Evolutionary conservation across 2,113 vertebrate species (phyloP), one percentile per base, ranked within the genome.

Genomic region (Grallaria varia): DNA sequence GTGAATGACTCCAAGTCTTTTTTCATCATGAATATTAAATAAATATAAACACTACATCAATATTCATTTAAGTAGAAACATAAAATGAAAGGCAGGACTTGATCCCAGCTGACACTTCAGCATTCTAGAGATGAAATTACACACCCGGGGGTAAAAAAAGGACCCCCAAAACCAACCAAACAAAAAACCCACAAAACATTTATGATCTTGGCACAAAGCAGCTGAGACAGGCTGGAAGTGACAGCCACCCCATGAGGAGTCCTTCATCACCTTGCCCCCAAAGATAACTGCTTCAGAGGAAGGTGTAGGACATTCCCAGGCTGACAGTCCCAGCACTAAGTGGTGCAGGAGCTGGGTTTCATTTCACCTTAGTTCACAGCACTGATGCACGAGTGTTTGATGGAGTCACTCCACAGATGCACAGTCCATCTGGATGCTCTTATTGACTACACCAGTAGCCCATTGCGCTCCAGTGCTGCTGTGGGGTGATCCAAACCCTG

Each of bases 11-110:
- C 71, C 94, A 95, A 97, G 97, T 96, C 93, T 62, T 97, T 97
- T 94, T 96, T 91, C 25, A 3, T 84, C 95, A 97, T 97, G 96
- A 97, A 97, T 98, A 98, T 98, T 98, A 98, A 98, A 95, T 95
- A 96, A 88, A 97, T 86, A 96, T 96, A 98, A 98, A 98, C 96
- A 96, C 71, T 59, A 47, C 95, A 96, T 98, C 97, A 97, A 95
- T 98, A 97, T 97, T 97, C 86, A 97, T 97, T 97, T 97, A 94
- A 93, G 76, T n/a, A 87, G 96, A 95, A 93, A 88, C 40, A 82
- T 84, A 87, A 96, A 93, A 86, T 95, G 85, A 97, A 97, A 97
- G 81, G 80, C 95, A 97, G 71, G 87, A 71, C 82, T 93, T 62
- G 68, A 93, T 93, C 84, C 53, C 5, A 72, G 78, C 77, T 93